Percentiles rank a stretch among this genome's conserved stretches.
These are phyloP conservation scores for Battus philenor DNA, from an alignment of 1,140 invertebrate species.

Conservation along the genomic window DNA sequence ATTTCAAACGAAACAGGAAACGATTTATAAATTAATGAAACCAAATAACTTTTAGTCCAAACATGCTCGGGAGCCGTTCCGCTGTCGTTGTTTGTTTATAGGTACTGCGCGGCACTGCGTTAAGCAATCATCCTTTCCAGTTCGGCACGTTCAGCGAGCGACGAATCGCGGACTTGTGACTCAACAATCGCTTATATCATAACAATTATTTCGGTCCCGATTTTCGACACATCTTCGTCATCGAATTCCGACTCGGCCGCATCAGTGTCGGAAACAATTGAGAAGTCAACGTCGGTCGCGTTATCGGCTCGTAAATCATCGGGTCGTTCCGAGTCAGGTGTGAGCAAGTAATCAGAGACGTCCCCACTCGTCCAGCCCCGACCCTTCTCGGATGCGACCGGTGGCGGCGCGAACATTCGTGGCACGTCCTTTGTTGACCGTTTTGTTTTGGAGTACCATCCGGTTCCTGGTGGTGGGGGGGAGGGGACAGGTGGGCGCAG, in stretches of 20 bases:
- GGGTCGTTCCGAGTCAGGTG: constrained; percentile 54
- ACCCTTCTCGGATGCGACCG: constrained; percentile 47
- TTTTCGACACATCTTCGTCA: constrained; percentile 35
- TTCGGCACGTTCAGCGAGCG: constrained; percentile 46
- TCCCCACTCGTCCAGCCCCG: constrained; percentile 29
- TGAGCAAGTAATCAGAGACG: constrained; percentile 46
- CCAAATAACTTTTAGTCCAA: constrained; percentile 2
- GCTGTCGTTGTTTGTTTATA: constrained; percentile 55
- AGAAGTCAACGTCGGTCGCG: constrained; percentile 23
- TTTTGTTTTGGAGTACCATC: constrained; percentile 74
- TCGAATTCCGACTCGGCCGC: constrained; percentile 26
- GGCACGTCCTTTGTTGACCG: constrained; percentile 73
- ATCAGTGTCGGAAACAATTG: constrained; percentile 36
- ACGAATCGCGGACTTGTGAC: constrained; percentile 29
- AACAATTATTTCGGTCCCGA: constrained; percentile 39
- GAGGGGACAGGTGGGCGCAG: constrained; percentile 66
- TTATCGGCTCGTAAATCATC: constrained; percentile 48
- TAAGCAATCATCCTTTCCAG: constrained; percentile 52
- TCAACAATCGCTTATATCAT: constrained; percentile 43
- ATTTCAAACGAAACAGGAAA: constrained; percentile 29
- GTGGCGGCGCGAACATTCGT: constrained; percentile 66
- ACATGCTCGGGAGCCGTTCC: constrained; percentile 2
- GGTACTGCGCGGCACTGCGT: constrained; percentile 47
- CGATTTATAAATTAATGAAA: constrained; percentile 30
- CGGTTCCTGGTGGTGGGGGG: constrained; percentile 65